Evolutionary conservation across 2,113 vertebrate genomes (phyloP).

Genomic region (Glaucomys volans): DNA sequence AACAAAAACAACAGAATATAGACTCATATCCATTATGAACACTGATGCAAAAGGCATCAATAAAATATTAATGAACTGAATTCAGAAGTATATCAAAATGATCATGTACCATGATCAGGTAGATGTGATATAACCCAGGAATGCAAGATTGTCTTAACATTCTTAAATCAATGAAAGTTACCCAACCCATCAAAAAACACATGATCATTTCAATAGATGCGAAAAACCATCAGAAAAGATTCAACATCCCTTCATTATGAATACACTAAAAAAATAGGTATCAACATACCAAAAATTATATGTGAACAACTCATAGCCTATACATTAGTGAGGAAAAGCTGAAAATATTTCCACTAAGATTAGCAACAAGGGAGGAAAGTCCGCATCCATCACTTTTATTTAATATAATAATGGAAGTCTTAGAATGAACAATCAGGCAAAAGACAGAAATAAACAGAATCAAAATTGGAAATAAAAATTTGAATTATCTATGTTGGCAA

Average conservation of each 20-base stretch:
- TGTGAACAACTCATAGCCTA: background rate
- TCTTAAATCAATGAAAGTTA: background rate
- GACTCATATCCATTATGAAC: background rate
- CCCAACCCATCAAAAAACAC: background rate
- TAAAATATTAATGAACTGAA: background rate
- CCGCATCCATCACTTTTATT: background rate
- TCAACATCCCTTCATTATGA: background rate
- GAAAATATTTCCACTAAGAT: background rate
- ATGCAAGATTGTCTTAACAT: background rate
- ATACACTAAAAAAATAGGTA: background rate
- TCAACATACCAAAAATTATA: background rate
- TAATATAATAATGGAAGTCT: background rate
- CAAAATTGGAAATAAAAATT: background rate
- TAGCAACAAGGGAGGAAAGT: background rate
- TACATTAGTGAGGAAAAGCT: background rate
- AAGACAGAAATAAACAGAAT: background rate
- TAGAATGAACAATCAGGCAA: background rate
- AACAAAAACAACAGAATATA: background rate
- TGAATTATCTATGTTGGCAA: too few relatives aligned
- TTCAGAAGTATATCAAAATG: background rate
- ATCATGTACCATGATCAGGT: background rate
- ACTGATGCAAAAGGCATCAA: background rate
- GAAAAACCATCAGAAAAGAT: background rate
- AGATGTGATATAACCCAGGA: background rate
- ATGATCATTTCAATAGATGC: background rate